phyloP scores from a whole-genome alignment of 2,113 vertebrate genomes.

The Sinocyclocheilus rhinocerous region DNA sequence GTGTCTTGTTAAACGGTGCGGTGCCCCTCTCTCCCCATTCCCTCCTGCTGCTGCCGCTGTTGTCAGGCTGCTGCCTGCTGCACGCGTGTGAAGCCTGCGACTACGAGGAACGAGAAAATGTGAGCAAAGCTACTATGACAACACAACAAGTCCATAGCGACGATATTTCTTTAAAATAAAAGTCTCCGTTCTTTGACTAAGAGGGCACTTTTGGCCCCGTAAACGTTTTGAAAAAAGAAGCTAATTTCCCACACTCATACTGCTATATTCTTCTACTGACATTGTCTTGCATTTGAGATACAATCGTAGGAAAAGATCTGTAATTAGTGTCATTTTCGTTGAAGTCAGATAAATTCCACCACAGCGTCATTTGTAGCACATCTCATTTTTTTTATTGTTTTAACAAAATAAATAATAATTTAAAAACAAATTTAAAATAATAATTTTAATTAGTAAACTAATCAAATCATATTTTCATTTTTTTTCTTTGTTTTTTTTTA shows the following conservation, averaged over 20 bases:
- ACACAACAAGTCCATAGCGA: neutral
- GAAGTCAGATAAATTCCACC: no score
- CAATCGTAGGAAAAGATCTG: no score
- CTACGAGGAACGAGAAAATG: neutral
- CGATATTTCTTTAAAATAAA: slow-evolving; percentile 12
- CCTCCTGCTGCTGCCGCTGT: slow-evolving; percentile 59
- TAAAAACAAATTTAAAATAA: no score
- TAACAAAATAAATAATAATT: no score
- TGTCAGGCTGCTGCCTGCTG: slow-evolving; percentile 69
- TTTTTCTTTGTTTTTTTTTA: neutral
- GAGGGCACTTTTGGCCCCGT: neutral
- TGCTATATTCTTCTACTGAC: no score
- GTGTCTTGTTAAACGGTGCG: slow-evolving; percentile 38
- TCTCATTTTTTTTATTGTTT: no score
- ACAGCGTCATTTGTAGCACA: no score
- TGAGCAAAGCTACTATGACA: neutral
- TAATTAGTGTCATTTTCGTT: no score
- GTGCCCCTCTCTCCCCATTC: slow-evolving; percentile 70
- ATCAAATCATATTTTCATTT: no score
- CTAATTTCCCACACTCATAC: no score
- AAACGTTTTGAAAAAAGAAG: neutral
- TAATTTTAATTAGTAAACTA: no score
- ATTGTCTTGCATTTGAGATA: no score
- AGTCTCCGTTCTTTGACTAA: neutral
- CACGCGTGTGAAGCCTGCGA: slow-evolving; percentile 18